Evolutionary conservation across 2,797 vertebrate species (phyloP), one percentile per base, ranked within the genome.

Genomic region (Coccyzus lansbergi): DNA sequence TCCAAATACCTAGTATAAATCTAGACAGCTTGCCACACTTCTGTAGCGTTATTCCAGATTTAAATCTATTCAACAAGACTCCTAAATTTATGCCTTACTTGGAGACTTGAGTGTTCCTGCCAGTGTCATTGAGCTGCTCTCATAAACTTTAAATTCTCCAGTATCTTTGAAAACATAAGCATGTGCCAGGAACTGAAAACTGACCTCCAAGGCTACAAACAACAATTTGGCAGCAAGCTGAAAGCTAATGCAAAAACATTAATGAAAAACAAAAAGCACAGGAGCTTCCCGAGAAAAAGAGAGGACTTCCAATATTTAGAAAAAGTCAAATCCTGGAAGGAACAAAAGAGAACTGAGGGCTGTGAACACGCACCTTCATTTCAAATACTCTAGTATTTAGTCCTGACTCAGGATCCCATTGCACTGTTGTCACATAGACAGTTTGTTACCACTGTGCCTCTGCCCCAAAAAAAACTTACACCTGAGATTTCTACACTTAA

Each of bases 41-140:
- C 59, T 55, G 58, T 16, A 91, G 42, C 31, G 52, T 92, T 82
- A 95, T 52, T 83, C 33, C 51, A 88, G 80, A 90, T 67, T 83
- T 90, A 93, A 92, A 78, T 78, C 60, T 68, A 25, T 86, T 94
- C 63, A 95, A 72, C 20, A 51, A 76, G 62, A 46, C 36, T 92
- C 55, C 83, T 62, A 88, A 86, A 87, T 87, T 86, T 83, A 77
- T 59, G 31, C 46, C 26, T 87, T 81, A 16, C 55, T 76, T 83
- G 63, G 49, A 69, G 38, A 91, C 28, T 55, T 86, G 40, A 76
- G 24, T 36, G 31, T 83, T 94, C 78, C 69, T 52, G 70, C 44
- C 26, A 13, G 21, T 53, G 59, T 40, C 72, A 94, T 38, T 0
- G 0, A 33, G 59, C 28, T 83, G 65, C 7, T 68, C 53, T 75